Evolutionary conservation across 2,888 invertebrate species (phyloP), one percentile per base, ranked within the genome.

Genomic region (Lamellibrachia satsuma): DNA sequence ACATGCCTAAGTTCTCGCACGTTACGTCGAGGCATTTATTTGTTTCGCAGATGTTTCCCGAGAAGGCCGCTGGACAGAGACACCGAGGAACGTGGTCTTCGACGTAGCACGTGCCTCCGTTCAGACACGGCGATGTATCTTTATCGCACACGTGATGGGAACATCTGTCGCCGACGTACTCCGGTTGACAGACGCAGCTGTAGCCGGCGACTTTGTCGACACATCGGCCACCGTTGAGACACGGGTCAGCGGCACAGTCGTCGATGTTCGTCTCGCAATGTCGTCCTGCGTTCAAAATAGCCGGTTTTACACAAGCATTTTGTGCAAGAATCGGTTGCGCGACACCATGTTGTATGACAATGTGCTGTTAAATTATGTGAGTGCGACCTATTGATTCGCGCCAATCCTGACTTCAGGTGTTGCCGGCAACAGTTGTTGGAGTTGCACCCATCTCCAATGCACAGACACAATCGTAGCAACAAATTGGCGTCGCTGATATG

Each of bases 31-130:
- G 11, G n/a, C 91, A 91, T 52, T 52, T 15, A 3, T 91, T 52
- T 55, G 39, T 52, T 27, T 52, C 22, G 91, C 91, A 91, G 57
- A n/a, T 51, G 57, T 8, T 15, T 91, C 91, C 91, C 57, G 52
- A 22, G 55, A n/a, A 91, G 52, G 52, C 91, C 2, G 52, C 91
- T 39, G 91, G 52, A 55, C 91, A 91, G 52, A 91, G 52, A 27
- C 91, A 91, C 11, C 11, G 52, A 11, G 91, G 52, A 1, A 15
- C 39, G 1, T 91, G 52, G 55, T 9, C 11, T 8, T 91, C 57
- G 4, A 91, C 15, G 91, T 52, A 91, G 55, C 91, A 91, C 11
- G 55, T n/a, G 52, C 91, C 91, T 52, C 91, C 91, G 52, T 91
- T 55, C 15, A 39, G 52, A 91, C 91, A 91, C 52, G 91, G 91